Conservation (phyloP, 2,797 vertebrate species). For the Clarias platycephalus region DNA sequence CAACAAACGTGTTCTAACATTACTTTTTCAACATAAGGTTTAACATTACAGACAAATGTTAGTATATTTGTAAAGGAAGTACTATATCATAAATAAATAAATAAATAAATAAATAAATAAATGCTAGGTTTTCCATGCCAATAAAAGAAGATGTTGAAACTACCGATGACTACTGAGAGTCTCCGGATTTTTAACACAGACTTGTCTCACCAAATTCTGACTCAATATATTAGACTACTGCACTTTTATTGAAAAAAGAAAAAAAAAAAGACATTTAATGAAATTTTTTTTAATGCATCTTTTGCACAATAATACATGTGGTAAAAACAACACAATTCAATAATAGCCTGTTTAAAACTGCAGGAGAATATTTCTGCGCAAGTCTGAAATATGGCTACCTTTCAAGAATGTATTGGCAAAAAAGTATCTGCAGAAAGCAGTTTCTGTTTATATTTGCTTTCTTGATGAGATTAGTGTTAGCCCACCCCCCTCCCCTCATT, state of each 20-base stretch:
- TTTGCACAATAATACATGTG: neutral
- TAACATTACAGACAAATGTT: neutral
- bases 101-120: neutral
- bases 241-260: neutral
- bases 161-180: neutral
- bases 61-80: neutral
- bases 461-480: neutral
- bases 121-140: neutral
- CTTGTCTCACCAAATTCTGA: neutral
- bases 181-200: neutral
- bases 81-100: neutral
- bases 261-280: neutral
- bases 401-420: neutral
- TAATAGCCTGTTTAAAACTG: neutral
- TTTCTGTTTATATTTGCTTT: conserved; percentile 6
- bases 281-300: neutral
- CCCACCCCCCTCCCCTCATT: neutral
- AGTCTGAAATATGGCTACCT: neutral
- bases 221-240: neutral
- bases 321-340: neutral
- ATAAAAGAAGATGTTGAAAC: neutral
- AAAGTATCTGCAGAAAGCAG: neutral
- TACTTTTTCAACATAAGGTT: neutral
- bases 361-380: neutral
- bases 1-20: neutral